Conservation (phyloP, 2,888 invertebrate genomes). For the Rhodophaea formosa region DNA sequence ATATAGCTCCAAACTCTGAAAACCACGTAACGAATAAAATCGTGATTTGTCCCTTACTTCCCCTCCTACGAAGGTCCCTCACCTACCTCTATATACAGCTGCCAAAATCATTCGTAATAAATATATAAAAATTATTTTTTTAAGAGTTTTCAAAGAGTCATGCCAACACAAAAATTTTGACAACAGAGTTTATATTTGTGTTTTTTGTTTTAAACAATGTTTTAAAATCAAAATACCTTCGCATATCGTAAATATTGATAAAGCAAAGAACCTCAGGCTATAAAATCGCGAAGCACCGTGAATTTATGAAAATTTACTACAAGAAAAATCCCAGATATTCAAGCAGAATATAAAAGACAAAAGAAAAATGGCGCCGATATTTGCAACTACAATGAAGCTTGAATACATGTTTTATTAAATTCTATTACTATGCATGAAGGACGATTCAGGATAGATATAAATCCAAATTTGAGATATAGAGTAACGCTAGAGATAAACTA, state of each 20-base stretch:
- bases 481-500: background rate
- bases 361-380: background rate
- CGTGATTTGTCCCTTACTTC: too few species aligned
- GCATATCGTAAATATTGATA: background rate
- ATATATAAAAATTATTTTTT: too few species aligned
- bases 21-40: too few species aligned
- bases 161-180: too few species aligned
- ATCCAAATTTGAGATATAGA: background rate
- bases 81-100: too few species aligned
- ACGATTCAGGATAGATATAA: background rate
- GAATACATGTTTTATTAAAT: background rate
- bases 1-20: too few species aligned
- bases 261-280: background rate
- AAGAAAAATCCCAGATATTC: background rate
- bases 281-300: background rate
- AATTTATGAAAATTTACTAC: background rate
- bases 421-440: background rate
- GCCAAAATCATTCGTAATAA: too few species aligned
- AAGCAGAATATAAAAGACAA: background rate
- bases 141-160: too few species aligned
- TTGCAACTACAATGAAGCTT: background rate
- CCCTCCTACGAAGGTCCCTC: too few species aligned
- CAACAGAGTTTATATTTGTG: too few species aligned
- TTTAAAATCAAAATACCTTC: background rate
- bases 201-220: background rate